Base-by-base conservation (phyloP, 2,888 invertebrate species). In the Griposia aprilina region DNA sequence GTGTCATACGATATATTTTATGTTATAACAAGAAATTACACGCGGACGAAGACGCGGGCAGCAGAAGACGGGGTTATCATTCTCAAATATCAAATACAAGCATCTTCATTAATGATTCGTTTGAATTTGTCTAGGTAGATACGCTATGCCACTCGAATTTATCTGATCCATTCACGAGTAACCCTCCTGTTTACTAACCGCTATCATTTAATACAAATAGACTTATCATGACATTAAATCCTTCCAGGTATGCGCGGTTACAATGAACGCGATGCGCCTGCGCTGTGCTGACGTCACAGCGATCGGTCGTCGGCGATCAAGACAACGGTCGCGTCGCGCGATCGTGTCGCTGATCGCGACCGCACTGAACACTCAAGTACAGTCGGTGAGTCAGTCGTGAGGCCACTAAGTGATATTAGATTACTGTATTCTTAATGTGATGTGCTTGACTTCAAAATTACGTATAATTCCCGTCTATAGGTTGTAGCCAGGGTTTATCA, bases 181-280 rank as follows among this genome's bases (percentile, higher is more conserved):
- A n/a, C 48, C 57, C 85, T 59, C 30, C 36, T 63, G 63, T 67
- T 71, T 71, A 59, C 62, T 26, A 6, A 60, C 23, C 23, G 1
- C 26, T 69, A 85, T 83, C 68, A 50, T 59, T 8, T 11, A 17
- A 76, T 15, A 48, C 59, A 85, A 86, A 80, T 70, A 65, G 45
- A 78, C 74, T 76, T 73, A 80, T 87, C 57, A 45, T 17, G 6
- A 45, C 30, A 69, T 74, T 60, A 36, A 45, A 48, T 72, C 50
- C 36, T 89, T 94, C n/a, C 94, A 96, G 96, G 92, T 96, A 96
- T 93, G 95, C 96, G 96, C 96, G 96, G 86, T 93, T 96, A 87
- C 93, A 95, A 90, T 96, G 89, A 94, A 90, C 90, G 91, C 90
- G 90, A 86, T 78, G 84, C 84, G 84, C 88, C 90, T 87, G 90